Base-by-base conservation (phyloP, 2,797 vertebrate genomes). In the Catostomus latipinnis region DNA sequence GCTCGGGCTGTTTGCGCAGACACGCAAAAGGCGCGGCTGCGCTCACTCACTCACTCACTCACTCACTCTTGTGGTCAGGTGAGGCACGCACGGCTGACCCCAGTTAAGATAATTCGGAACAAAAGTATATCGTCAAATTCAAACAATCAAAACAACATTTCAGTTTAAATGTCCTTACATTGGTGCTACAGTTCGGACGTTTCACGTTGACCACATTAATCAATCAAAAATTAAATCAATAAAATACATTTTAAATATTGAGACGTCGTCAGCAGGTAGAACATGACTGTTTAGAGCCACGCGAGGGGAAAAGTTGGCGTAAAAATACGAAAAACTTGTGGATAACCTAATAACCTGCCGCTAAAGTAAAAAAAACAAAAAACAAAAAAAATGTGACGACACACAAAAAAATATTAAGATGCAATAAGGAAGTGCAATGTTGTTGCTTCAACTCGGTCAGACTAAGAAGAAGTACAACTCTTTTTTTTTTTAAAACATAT, bases 11-110 rank as follows among this genome's bases (percentile, higher is more conserved):
- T 95, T 93, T 93, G 92, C 92, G 93, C 92, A 93, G 92, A 92
- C 92, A 91, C 91, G 92, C 91, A 80, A 74, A 92, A 93, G 93
- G 93, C 89, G 93, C 91, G 93, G 93, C 90, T 89, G 82, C 81
- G 7, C 53, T 57, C 13, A 0, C 49, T 22, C 78, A 16, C 65
- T 81, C 87, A 0, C 50, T 5, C 50, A 43, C 67, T 8, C 68
- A 56, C 46, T 34, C n/a, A 18, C 50, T 4, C 89, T 88, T 94
- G 93, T 92, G 94, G 94, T 93, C 93, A 93, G 88, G 68, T 82
- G 80, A 90, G 86, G 88, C 92, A 89, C 87, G 86, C 91, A 90
- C 82, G 82, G 88, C 83, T 87, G 86, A 87, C 81, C 88, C 87
- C 68, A 82, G 84, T 86, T 84, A 86, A 82, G 87, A 71, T 71